Base-by-base conservation (phyloP, 2,113 vertebrate genomes). In the Nothocercus julius region DNA sequence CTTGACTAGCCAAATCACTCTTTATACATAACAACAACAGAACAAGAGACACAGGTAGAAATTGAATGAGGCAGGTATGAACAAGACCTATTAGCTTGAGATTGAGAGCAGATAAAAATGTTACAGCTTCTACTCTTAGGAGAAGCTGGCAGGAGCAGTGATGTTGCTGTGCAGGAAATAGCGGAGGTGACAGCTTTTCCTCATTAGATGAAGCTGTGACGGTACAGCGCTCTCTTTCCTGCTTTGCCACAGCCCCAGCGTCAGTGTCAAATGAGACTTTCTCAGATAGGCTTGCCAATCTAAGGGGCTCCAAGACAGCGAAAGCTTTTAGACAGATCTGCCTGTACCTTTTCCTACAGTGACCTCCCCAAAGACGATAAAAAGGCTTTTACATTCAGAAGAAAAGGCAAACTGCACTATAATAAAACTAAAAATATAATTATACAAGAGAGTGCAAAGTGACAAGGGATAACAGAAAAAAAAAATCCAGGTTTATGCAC, bases 41-140 rank as follows among this genome's bases (percentile, higher is more conserved):
- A 91, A 93, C 32, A 87, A 90, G 90, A 91, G 94, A 91, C 86
- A 58, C 18, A 90, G 89, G 89, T 95, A 94, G 34, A 82, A 89
- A 93, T 94, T 40, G 47, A 93, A 87, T 85, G 85, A 87, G 84
- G 91, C 73, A 87, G 95, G 87, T 84, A 96, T 79, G 87, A 93
- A 85, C 78, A 95, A 92, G 95, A 87, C 67, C n/a, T 36, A 89
- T 87, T 87, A 92, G 85, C 78, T 73, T 54, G 36, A 80, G 91
- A 82, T 63, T 9, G 45, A 80, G 70, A 91, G 79, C 49, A 92
- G 84, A 84, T 79, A 87, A 95, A 97, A 95, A 80, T 14, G 40
- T 91, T 92, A 58, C 72, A 87, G 78, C 59, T 82, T 84, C 83
- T 89, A 34, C 89, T 85, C 72, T n/a, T 89, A 73, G 90, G 53